These are phyloP conservation scores for Notodromas monacha DNA, from an alignment of 2,888 invertebrate species.

Conservation along the genomic window DNA sequence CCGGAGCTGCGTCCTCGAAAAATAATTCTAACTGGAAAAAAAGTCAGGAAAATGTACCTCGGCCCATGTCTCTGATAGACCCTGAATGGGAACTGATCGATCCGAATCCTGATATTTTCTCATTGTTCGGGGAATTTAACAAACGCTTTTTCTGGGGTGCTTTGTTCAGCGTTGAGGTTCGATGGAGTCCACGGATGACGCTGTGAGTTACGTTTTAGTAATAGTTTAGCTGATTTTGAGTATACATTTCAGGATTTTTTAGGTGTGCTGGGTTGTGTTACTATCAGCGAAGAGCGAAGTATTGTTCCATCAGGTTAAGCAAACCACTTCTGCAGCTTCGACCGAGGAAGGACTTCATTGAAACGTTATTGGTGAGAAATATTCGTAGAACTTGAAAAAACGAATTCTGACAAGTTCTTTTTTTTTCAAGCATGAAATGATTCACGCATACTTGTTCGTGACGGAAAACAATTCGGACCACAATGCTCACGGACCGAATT, in stretches of 20 bases:
- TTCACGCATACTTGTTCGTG: slow-evolving; percentile 82
- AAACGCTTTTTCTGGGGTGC: slow-evolving; percentile 44
- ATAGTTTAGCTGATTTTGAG: slow-evolving; percentile 1
- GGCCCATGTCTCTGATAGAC: background rate
- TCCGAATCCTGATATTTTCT: slow-evolving; percentile 65
- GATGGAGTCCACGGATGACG: slow-evolving; percentile 85
- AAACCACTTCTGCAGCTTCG: slow-evolving; percentile 63
- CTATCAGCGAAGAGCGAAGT: slow-evolving; percentile 31
- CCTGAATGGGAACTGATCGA: slow-evolving; percentile 36
- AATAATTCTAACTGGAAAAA: too few relatives aligned
- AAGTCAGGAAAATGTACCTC: too few relatives aligned
- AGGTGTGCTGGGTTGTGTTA: slow-evolving; percentile 37
- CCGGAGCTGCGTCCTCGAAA: too few relatives aligned
- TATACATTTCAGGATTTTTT: slow-evolving; percentile 9
- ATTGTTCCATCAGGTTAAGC: slow-evolving; percentile 53
- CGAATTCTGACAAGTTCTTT: slow-evolving; percentile 6
- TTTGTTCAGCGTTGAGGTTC: slow-evolving; percentile 41
- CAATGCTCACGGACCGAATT: slow-evolving; percentile 80
- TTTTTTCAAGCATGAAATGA: slow-evolving; percentile 66
- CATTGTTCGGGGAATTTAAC: slow-evolving; percentile 56
- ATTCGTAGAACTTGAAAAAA: too few relatives aligned
- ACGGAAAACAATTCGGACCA: slow-evolving; percentile 48
- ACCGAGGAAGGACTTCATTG: slow-evolving; percentile 70
- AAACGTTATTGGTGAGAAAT: slow-evolving; percentile 64
- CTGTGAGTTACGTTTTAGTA: slow-evolving; percentile 17